Percentiles rank a stretch among this genome's conserved stretches.
Conservation (phyloP, 2,888 invertebrate genomes). For the Acleris laterana region DNA sequence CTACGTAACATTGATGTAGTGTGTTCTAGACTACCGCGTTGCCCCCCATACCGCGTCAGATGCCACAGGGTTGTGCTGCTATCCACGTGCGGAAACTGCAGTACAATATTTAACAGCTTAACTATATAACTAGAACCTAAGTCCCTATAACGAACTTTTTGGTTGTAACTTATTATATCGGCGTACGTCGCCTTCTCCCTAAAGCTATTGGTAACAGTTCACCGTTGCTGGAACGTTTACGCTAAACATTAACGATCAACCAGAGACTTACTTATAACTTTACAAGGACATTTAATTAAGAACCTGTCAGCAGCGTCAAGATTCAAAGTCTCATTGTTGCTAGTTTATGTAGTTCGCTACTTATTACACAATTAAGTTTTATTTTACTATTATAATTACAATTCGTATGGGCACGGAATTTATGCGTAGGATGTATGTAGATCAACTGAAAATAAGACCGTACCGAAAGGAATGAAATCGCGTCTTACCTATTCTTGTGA, state of each 20-base stretch:
- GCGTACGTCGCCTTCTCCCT: conserved; percentile 64
- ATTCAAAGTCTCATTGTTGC: conserved; percentile 54
- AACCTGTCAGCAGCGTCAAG: conserved; percentile 68
- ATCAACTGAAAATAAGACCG: conserved; percentile 2
- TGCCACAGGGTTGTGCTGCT: conserved; percentile 3
- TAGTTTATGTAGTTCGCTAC: conserved; percentile 31
- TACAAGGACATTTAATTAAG: conserved; percentile 68
- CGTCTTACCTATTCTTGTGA: conserved; percentile 5
- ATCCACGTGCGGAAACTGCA: conserved; percentile 44
- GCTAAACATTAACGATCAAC: conserved; percentile 73
- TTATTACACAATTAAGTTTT: conserved; percentile 31
- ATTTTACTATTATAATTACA: conserved; percentile 9
- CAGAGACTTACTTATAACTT: conserved; percentile 61
- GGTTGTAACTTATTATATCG: conserved; percentile 79
- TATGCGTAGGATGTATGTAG: background rate
- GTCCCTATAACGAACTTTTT: conserved; percentile 84
- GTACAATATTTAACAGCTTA: conserved; percentile 18
- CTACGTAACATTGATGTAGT: background rate
- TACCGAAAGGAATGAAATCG: conserved; percentile 17
- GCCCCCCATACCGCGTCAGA: background rate
- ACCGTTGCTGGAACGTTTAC: conserved; percentile 83
- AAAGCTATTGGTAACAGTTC: conserved; percentile 81
- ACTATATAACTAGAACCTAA: conserved; percentile 70
- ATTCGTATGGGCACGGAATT: conserved; percentile 17
- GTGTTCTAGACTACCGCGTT: background rate